These are phyloP conservation scores for Andrena bicolor DNA, from an alignment of 2,888 invertebrate genomes.

Conservation along the genomic window DNA sequence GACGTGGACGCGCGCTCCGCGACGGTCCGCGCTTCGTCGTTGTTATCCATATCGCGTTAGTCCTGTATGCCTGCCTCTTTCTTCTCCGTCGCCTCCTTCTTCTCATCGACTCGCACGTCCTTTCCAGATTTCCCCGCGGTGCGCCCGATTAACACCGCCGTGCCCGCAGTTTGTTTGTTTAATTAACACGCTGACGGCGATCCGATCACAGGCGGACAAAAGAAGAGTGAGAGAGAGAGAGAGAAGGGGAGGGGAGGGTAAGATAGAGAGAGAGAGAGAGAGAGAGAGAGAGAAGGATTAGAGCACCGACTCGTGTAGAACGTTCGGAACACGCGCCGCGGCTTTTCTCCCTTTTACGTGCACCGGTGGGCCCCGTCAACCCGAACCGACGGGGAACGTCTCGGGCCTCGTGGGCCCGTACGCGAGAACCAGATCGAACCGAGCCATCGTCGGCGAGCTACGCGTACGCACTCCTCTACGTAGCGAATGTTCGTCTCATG, in stretches of 20 bases:
- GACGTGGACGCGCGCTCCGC: slow-evolving; percentile 63
- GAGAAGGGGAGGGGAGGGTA: background rate
- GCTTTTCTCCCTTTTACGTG: background rate
- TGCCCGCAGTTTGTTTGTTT: slow-evolving; percentile 57
- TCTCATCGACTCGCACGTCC: slow-evolving; percentile 64
- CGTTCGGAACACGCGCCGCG: slow-evolving; percentile 47
- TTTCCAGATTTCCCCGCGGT: slow-evolving; percentile 61
- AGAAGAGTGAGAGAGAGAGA: background rate
- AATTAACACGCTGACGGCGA: slow-evolving; percentile 62
- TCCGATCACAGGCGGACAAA: slow-evolving; percentile 42
- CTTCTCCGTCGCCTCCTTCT: slow-evolving; percentile 58
- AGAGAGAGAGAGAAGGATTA: background rate
- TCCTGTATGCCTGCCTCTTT: slow-evolving; percentile 57
- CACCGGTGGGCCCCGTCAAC: slow-evolving; percentile 19
- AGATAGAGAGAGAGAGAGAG: background rate
- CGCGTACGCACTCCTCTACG: slow-evolving; percentile 5
- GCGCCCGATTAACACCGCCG: slow-evolving; percentile 51
- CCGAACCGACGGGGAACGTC: slow-evolving; percentile 41
- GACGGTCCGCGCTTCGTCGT: slow-evolving; percentile 45
- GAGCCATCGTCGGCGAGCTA: slow-evolving; percentile 40
- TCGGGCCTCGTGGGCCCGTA: slow-evolving; percentile 24
- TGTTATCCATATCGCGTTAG: slow-evolving; percentile 59
- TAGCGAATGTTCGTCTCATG: slow-evolving; percentile 3
- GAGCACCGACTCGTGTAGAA: slow-evolving; percentile 29
- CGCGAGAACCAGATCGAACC: background rate